These are phyloP conservation scores for Ariopsis seemanni DNA, from an alignment of 2,113 vertebrate genomes.

Conservation along the genomic window DNA sequence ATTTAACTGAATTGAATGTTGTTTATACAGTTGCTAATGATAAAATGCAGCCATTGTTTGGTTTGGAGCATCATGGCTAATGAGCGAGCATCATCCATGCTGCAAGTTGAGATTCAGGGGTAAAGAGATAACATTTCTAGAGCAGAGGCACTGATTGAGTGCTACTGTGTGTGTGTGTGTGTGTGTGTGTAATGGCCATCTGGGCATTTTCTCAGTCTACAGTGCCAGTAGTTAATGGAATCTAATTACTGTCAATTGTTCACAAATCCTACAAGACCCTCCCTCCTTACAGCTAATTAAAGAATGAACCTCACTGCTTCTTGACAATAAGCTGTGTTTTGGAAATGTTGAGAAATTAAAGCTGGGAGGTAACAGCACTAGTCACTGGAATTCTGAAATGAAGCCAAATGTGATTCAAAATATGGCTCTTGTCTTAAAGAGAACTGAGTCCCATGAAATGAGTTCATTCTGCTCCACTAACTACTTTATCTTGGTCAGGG, in stretches of 20 bases:
- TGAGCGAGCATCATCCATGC: background rate
- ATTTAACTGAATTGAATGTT: background rate
- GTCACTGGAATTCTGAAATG: background rate
- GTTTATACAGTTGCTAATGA: background rate
- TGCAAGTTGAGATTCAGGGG: background rate
- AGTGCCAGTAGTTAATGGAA: slow-evolving; percentile 1
- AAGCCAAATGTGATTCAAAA: background rate
- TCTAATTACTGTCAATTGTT: slow-evolving; percentile 18
- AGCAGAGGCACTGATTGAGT: slow-evolving; percentile 1
- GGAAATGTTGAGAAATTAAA: background rate
- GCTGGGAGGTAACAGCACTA: background rate
- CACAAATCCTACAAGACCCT: background rate
- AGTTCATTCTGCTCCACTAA: background rate
- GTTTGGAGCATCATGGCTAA: slow-evolving; percentile 5
- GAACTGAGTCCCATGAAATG: background rate
- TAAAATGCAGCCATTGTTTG: background rate
- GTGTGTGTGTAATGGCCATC: background rate
- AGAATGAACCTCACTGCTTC: background rate
- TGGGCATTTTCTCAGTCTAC: background rate
- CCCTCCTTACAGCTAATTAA: background rate
- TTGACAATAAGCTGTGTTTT: background rate
- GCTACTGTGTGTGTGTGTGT: background rate
- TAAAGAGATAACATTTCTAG: slow-evolving; percentile 10
- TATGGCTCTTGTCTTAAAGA: background rate
- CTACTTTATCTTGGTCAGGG: background rate